Evolutionary conservation across 2,888 invertebrate genomes (phyloP).

Genomic region (Luperina nickerlii): DNA sequence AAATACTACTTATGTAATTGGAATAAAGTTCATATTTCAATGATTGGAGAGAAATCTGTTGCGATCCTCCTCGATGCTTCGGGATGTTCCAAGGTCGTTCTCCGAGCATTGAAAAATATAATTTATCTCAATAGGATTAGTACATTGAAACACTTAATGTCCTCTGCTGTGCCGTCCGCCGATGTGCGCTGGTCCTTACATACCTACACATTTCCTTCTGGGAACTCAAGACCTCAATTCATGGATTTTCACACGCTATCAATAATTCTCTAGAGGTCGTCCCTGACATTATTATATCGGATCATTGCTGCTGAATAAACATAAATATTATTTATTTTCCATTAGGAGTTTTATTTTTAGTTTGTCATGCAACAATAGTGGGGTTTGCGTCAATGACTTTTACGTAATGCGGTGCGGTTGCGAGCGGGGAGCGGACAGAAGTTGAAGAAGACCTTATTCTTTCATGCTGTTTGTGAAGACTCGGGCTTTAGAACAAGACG

Average conservation of each 20-base stretch:
- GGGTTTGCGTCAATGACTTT: constrained; percentile 54
- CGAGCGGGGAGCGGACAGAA: constrained; percentile 33
- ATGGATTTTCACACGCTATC: constrained; percentile 62
- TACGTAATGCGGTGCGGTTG: constrained; percentile 37
- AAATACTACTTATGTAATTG: neutral
- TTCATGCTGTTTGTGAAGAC: no score
- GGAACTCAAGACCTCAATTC: constrained; percentile 56
- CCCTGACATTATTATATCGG: constrained; percentile 60
- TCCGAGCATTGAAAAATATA: neutral
- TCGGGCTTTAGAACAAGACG: neutral
- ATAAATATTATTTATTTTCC: constrained; percentile 70
- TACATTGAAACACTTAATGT: neutral
- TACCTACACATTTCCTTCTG: constrained; percentile 18
- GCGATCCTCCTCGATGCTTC: neutral
- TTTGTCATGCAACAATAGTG: constrained; percentile 57
- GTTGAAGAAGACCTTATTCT: neutral
- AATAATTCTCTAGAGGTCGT: constrained; percentile 62
- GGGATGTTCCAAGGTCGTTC: neutral
- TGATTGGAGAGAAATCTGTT: neutral
- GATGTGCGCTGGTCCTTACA: constrained; percentile 18
- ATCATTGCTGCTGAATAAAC: constrained; percentile 64
- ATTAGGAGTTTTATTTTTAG: constrained; percentile 62
- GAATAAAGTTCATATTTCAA: constrained; percentile 1
- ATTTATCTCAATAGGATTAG: neutral
- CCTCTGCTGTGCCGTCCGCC: neutral